Conservation (phyloP, 1,140 invertebrate genomes). For the Hirudo medicinalis region DNA sequence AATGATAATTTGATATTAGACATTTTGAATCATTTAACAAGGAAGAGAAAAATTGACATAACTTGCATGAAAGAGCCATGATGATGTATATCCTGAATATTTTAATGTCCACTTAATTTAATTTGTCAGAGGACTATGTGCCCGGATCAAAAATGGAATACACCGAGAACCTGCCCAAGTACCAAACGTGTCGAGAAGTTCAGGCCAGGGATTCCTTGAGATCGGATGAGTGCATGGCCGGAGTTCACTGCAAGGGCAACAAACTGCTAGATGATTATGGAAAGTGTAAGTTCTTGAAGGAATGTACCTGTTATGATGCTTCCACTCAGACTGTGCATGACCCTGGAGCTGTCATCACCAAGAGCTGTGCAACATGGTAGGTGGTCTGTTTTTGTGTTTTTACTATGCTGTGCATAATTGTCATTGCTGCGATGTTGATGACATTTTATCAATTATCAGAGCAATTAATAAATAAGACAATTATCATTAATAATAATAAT, state of each 20-base stretch:
- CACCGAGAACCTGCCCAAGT: conserved; percentile 5
- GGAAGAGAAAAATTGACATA: too few species aligned
- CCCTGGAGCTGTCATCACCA: conserved; percentile 1
- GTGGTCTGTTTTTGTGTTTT: background rate
- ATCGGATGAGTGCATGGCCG: conserved; percentile 18
- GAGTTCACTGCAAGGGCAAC: conserved; percentile 11
- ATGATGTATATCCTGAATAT: too few species aligned
- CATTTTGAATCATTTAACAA: too few species aligned
- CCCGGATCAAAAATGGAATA: background rate
- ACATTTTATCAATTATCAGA: background rate
- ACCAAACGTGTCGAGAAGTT: conserved; percentile 14
- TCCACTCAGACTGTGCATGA: conserved; percentile 2
- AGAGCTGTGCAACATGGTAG: conserved; percentile 21
- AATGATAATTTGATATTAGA: too few species aligned
- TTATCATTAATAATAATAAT: conserved; percentile 8
- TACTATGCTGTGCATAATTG: background rate
- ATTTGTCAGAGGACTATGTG: background rate
- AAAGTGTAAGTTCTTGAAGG: background rate
- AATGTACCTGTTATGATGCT: conserved; percentile 20
- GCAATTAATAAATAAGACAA: conserved; percentile 5
- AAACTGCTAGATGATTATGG: conserved; percentile 17
- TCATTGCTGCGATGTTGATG: background rate
- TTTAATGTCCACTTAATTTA: too few species aligned
- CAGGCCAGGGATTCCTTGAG: conserved; percentile 7
- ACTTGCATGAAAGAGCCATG: too few species aligned